Percentiles rank a stretch among this genome's conserved stretches.
These are phyloP conservation scores for Saccopteryx leptura DNA, from an alignment of 2,113 vertebrate genomes.

Conservation along the genomic window DNA sequence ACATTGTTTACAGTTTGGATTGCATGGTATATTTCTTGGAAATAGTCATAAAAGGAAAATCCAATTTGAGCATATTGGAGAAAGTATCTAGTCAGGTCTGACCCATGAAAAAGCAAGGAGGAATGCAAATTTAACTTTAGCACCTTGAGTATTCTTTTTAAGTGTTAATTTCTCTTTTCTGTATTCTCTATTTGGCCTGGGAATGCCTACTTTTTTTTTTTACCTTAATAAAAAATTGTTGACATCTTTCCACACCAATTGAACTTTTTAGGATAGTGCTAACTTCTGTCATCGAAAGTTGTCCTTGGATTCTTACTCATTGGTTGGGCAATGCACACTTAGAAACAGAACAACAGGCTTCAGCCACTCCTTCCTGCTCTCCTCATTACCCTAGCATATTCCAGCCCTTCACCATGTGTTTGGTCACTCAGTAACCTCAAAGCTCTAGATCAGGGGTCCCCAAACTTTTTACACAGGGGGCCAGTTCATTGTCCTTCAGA, in stretches of 20 bases:
- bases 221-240: background rate
- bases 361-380: background rate
- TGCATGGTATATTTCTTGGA: background rate
- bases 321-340: background rate
- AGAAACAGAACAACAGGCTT: background rate
- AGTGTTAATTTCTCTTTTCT: background rate
- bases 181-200: background rate
- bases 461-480: too few species aligned
- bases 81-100: background rate
- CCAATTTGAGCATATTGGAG: background rate
- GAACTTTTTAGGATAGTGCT: background rate
- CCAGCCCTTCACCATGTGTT: background rate
- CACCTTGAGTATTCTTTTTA: background rate
- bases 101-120: background rate
- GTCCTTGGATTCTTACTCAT: background rate
- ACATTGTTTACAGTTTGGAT: background rate
- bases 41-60: constrained; percentile 44
- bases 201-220: background rate
- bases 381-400: background rate
- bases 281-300: background rate
- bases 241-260: background rate
- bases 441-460: too few species aligned
- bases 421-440: background rate
- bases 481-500: too few species aligned
- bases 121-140: background rate